These are phyloP conservation scores for Ciconia nigra DNA, from an alignment of 2,797 vertebrate genomes.

Conservation along the genomic window DNA sequence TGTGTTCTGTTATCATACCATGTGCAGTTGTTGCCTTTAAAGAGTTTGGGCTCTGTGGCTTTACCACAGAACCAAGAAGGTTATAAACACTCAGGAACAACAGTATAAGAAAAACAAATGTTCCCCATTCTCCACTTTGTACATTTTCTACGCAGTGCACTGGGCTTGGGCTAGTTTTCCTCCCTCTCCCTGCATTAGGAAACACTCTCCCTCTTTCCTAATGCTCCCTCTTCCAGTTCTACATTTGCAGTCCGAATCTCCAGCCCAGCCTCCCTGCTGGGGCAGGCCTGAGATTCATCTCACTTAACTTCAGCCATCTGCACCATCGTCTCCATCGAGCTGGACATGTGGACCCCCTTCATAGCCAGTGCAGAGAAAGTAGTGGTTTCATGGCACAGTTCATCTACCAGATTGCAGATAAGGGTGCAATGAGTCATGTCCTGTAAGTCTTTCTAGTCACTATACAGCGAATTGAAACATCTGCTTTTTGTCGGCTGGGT, in stretches of 20 bases:
- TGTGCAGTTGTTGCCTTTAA: not conserved
- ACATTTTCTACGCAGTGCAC: accelerated
- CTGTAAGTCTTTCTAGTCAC: not conserved
- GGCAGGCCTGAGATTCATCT: not conserved
- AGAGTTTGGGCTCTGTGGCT: not conserved
- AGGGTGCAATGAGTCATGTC: not conserved
- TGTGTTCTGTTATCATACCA: not conserved
- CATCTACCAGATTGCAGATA: not conserved
- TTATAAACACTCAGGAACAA: not conserved
- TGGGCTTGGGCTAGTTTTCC: not conserved
- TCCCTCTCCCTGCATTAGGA: not conserved
- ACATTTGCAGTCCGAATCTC: not conserved
- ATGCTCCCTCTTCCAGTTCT: not conserved
- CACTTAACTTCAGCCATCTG: not conserved
- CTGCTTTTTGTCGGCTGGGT: not conserved
- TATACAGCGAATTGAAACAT: not conserved
- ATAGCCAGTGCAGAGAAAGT: not conserved
- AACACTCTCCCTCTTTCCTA: not conserved
- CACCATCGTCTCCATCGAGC: not conserved
- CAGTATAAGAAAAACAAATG: not conserved
- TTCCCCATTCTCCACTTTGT: not conserved
- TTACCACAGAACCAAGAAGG: not conserved
- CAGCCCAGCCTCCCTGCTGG: not conserved
- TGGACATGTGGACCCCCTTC: not conserved
- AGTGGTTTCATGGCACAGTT: not conserved